Evolutionary conservation across 1,140 invertebrate genomes (phyloP), one percentile per base, ranked within the genome.

Genomic region (Rhagoletis pomonella): DNA sequence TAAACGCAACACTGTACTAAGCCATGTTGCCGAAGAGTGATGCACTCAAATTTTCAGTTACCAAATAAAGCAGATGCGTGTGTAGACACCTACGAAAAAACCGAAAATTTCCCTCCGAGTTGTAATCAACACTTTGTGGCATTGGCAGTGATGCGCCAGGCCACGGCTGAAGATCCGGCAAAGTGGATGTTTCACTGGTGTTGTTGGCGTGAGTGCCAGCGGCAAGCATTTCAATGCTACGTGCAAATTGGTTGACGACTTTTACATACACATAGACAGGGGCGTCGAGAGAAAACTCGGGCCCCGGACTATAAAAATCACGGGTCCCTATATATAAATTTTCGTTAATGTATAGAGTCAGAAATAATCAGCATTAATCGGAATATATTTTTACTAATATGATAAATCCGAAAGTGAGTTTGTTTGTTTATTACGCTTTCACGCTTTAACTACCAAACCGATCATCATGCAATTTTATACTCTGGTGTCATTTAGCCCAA

Each of bases 111-210:
- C 64, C 19, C 64, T 67, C 64, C 64, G 12, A 67, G 64, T 67
- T 10, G 12, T 29, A 67, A 67, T 67, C 64, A 67, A 67, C 64
- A 67, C 64, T 67, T 67, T 67, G 29, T 29, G 64, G 64, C 64
- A 67, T 42, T 67, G 64, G 64, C 64, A 7, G 64, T 67, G 64
- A 10, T 67, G 64, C 29, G 64, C 64, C 12, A 29, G 19, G 7
- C 29, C 39, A n/a, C 1, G 29, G 29, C 29, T 0, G 29, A 19
- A 42, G 64, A 4, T 29, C 64, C 12, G 64, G 64, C 29, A 67
- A 12, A 67, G 39, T 67, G 64, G 50, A 67, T 29, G n/a, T 3
- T 42, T 67, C 19, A 2, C 39, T 67, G 64, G 19, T 67, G 19
- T 42, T 12, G 64, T 5, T 67, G 64, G 9, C 64, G 64, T 67